phyloP scores from a whole-genome alignment of 2,113 vertebrate genomes.

The Maccullochella peelii region DNA sequence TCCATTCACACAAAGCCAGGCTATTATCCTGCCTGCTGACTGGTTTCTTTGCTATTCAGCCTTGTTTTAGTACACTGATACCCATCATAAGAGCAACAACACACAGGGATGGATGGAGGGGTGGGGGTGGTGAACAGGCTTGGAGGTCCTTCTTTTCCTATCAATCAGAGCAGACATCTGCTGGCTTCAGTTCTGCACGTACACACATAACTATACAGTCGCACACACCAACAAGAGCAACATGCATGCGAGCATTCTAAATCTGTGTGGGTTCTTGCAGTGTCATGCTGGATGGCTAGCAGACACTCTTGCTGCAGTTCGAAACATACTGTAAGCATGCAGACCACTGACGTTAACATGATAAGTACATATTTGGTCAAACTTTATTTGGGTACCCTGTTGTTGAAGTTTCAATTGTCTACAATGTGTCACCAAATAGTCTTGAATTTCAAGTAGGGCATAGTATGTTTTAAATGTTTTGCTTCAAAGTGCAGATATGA shows the following conservation, averaged over 20 bases:
- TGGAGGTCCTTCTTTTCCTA: constrained; percentile 61
- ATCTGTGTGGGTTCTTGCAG: neutral
- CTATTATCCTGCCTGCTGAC: constrained; percentile 75
- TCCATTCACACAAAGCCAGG: constrained; percentile 73
- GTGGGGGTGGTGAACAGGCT: constrained; percentile 16
- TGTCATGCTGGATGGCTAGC: neutral
- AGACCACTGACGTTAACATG: neutral
- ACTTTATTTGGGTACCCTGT: neutral
- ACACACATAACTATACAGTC: constrained; percentile 18
- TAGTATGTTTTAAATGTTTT: neutral
- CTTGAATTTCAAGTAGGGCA: neutral
- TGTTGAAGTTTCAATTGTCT: neutral
- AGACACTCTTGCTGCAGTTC: neutral
- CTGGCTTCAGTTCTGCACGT: constrained; percentile 60
- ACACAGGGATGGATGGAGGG: constrained; percentile 35
- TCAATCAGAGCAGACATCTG: constrained; percentile 58
- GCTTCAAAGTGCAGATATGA: neutral
- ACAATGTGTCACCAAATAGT: neutral
- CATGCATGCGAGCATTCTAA: constrained; percentile 14
- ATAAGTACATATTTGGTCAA: neutral
- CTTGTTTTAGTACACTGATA: constrained; percentile 81
- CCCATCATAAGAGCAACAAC: constrained; percentile 80
- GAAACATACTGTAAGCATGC: neutral
- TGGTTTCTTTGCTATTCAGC: constrained; percentile 70
- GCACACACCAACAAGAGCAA: constrained; percentile 26